Evolutionary conservation across 2,797 vertebrate genomes (phyloP).

Genomic region (Adrianichthys oophorus): DNA sequence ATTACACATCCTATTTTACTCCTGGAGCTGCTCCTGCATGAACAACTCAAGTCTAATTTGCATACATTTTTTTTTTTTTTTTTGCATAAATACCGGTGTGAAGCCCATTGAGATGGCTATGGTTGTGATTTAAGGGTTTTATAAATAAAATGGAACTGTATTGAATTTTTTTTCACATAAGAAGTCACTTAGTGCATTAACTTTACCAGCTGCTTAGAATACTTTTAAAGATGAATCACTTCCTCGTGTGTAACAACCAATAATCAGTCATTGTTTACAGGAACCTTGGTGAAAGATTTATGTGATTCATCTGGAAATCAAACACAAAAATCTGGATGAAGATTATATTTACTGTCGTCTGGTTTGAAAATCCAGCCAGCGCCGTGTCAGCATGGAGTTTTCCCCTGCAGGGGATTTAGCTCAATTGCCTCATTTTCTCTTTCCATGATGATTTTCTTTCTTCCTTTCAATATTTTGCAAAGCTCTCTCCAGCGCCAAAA

Average conservation of each 20-base stretch:
- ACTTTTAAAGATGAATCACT: constrained; percentile 26
- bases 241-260: constrained; percentile 42
- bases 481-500: constrained; percentile 18
- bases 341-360: constrained; percentile 34
- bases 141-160: too few species aligned
- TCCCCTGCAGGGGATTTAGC: constrained; percentile 29
- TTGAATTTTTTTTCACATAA: constrained; percentile 1
- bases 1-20: constrained; percentile 32
- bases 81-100: too few species aligned
- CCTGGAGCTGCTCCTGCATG: constrained; percentile 16
- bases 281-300: constrained; percentile 41
- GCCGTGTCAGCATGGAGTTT: constrained; percentile 24
- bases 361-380: constrained; percentile 49
- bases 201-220: constrained; percentile 38
- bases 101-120: too few species aligned
- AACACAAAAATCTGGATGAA: constrained; percentile 23
- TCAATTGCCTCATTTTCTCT: constrained; percentile 30
- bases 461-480: constrained; percentile 21
- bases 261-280: constrained; percentile 47
- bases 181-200: constrained; percentile 27
- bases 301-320: constrained; percentile 34
- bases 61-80: not conserved
- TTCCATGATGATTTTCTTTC: constrained; percentile 14
- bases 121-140: too few species aligned
- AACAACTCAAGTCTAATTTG: constrained; percentile 21